Base-by-base conservation (phyloP, 2,888 invertebrate species). In the Drosophila greeni region DNA sequence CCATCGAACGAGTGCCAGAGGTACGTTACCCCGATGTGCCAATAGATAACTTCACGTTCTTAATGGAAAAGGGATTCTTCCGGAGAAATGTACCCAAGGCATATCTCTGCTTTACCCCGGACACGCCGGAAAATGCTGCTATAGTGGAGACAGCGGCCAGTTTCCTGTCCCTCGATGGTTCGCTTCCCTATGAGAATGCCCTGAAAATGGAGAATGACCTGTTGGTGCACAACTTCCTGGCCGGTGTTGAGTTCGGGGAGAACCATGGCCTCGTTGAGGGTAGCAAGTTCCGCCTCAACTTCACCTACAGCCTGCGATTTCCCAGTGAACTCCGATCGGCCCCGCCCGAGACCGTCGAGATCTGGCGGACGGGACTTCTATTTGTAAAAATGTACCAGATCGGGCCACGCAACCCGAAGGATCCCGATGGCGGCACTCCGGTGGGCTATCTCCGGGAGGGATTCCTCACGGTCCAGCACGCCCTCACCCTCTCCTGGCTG, bases 321-420 rank as follows among this genome's bases (percentile, higher is more conserved):
- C 93, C 93, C 14, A 91, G 91, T 57, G 91, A 92, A 75, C 90
- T 92, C 8, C 89, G 92, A 16, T 72, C 69, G 86, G 88, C 29
- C 81, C 84, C 1, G 0, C 53, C 58, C 0, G 33, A 36, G 0
- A 1, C 53, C 0, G 40, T 58, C 11, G 51, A 54, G 0, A 69
- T 45, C 0, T 95, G 95, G 95, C 89, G 90, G 18, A 94, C 95
- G 0, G 91, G 92, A 74, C 75, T 90, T 3, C 86, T 92, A 45
- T 95, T 92, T 85, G 92, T 65, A 92, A 0, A 61, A 90, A 20
- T 93, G 92, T 82, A 93, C 92, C 85, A 71, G 88, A 48, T 52
- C 7, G 94, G 94, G 5, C 94, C 95, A 0, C 88, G 95, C 72
- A 90, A 91, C 45, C 88, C 89, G 11, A 80, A 86, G 1, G 74